phyloP scores from a whole-genome alignment of 1,140 invertebrate genomes.

The Drosophila melanogaster region Release_6_plus_ISO1_MT NT_033777.3:23148001-23148500 shows the following conservation, averaged over 20 bases:
- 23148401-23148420: slow-evolving; percentile 67
- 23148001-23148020: slow-evolving; percentile 16
- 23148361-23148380: slow-evolving; percentile 45
- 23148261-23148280: slow-evolving; percentile 64
- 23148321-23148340: slow-evolving; percentile 24
- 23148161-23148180: slow-evolving; percentile 50
- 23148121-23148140: slow-evolving; percentile 46
- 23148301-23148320: slow-evolving; percentile 75
- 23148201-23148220: slow-evolving; percentile 75
- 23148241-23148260: slow-evolving; percentile 84
- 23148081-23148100: slow-evolving; percentile 43
- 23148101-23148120: slow-evolving; percentile 83
- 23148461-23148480: slow-evolving; percentile 82
- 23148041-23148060: slow-evolving; percentile 3
- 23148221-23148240: slow-evolving; percentile 81
- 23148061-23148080: background rate
- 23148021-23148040: slow-evolving; percentile 40
- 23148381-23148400: slow-evolving; percentile 82
- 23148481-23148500: slow-evolving; percentile 78
- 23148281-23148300: slow-evolving; percentile 75
- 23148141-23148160: slow-evolving; percentile 62
- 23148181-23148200: slow-evolving; percentile 69
- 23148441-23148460: slow-evolving; percentile 81
- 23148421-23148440: slow-evolving; percentile 25
- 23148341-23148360: slow-evolving; percentile 10